These are phyloP conservation scores for Champsocephalus esox DNA, from an alignment of 2,797 vertebrate species.

Conservation along the genomic window DNA sequence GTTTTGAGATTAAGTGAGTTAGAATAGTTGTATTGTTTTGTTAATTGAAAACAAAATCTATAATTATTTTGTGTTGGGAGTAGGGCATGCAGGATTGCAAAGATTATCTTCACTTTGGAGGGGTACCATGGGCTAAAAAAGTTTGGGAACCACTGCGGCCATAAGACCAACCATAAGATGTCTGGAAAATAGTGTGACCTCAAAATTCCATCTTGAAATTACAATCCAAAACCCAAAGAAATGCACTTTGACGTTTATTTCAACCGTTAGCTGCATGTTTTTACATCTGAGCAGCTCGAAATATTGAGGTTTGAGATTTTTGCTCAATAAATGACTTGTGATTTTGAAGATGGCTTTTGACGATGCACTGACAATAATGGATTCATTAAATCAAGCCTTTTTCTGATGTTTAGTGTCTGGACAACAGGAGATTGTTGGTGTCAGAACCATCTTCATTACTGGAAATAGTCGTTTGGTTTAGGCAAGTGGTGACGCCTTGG, in stretches of 20 bases:
- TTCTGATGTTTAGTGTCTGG: too few relatives aligned
- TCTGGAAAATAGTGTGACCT: not conserved
- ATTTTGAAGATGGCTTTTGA: too few relatives aligned
- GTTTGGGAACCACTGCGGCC: not conserved
- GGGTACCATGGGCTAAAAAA: not conserved
- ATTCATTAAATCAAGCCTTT: not conserved
- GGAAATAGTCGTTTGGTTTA: too few relatives aligned
- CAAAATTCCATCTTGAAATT: not conserved
- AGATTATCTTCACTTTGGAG: not conserved
- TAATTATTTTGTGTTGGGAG: not conserved
- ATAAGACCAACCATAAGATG: not conserved
- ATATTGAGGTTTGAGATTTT: not conserved
- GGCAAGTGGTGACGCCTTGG: too few relatives aligned
- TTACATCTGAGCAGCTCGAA: not conserved
- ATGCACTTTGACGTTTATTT: not conserved
- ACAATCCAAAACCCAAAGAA: not conserved
- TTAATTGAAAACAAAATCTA: not conserved
- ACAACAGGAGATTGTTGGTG: too few relatives aligned
- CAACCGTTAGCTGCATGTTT: not conserved
- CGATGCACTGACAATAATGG: not conserved
- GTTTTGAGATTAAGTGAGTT: not conserved
- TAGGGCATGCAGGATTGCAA: not conserved
- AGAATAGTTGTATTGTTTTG: not conserved
- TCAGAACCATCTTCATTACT: too few relatives aligned
- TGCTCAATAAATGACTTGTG: not conserved